Evolutionary conservation across 2,113 vertebrate genomes (phyloP).

Genomic region (Anoplopoma fimbria): DNA sequence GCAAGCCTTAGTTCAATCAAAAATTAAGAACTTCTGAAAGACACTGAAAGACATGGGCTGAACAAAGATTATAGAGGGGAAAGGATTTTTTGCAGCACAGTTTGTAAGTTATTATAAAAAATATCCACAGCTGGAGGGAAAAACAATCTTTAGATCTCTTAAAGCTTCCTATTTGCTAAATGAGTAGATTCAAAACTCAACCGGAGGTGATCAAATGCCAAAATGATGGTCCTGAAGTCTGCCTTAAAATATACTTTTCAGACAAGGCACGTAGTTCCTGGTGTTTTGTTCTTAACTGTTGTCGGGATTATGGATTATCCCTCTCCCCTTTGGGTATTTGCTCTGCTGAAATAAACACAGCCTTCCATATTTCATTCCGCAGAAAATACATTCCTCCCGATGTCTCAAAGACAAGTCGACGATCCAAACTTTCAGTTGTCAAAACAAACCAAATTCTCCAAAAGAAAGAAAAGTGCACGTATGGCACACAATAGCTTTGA

Average conservation of each 20-base stretch:
- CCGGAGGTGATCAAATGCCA: background rate
- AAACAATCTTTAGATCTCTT: background rate
- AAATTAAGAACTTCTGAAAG: conserved; percentile 48
- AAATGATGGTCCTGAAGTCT: background rate
- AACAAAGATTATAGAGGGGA: conserved; percentile 28
- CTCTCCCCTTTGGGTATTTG: conserved; percentile 35
- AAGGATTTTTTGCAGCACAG: background rate
- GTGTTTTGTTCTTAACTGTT: conserved; percentile 25
- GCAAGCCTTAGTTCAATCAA: conserved; percentile 47
- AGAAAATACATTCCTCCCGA: background rate
- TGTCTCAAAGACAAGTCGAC: conserved; percentile 7
- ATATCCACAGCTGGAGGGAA: background rate
- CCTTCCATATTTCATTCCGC: conserved; percentile 41
- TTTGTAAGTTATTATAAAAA: background rate
- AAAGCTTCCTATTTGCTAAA: background rate
- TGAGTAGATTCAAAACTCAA: background rate
- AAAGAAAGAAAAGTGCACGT: conserved; percentile 22
- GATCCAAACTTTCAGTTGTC: conserved; percentile 44
- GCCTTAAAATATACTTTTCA: background rate
- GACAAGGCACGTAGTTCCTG: background rate
- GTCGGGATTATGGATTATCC: conserved; percentile 41
- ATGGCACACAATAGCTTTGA: conserved; percentile 30
- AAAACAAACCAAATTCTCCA: conserved; percentile 50
- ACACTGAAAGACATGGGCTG: conserved; percentile 26
- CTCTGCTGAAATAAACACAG: conserved; percentile 47